These are phyloP conservation scores for Cariama cristata DNA, from an alignment of 2,113 vertebrate genomes.

Conservation along the genomic window DNA sequence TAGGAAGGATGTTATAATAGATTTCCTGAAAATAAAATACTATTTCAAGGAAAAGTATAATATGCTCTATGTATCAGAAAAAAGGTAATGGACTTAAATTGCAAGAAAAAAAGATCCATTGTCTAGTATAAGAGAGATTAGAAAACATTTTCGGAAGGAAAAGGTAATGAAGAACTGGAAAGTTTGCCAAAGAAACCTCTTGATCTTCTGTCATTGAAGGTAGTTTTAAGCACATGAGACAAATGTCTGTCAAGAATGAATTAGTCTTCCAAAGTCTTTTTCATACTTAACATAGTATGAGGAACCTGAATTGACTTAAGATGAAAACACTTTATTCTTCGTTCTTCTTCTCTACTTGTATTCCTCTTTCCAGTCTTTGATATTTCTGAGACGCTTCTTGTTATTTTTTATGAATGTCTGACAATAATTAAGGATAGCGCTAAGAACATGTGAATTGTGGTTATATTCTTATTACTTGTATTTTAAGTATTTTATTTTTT, in stretches of 20 bases:
- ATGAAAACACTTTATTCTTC: background rate
- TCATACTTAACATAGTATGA: background rate
- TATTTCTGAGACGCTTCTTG: background rate
- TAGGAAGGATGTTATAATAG: background rate
- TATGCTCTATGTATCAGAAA: background rate
- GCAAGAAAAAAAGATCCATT: background rate
- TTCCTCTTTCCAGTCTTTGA: background rate
- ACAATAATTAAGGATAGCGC: background rate
- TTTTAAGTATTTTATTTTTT: background rate
- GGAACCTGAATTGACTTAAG: background rate
- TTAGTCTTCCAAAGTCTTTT: background rate
- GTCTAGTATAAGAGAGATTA: background rate
- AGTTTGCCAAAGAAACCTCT: background rate
- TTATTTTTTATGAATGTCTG: background rate
- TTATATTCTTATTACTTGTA: background rate
- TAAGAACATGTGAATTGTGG: rapidly evolving
- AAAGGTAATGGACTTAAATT: background rate
- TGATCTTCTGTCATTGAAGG: background rate
- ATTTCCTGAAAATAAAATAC: background rate
- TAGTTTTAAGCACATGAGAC: background rate
- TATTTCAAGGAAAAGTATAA: background rate
- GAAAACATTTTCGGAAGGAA: background rate
- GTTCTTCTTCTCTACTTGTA: background rate
- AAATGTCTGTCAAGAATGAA: background rate
- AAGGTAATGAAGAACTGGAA: background rate